Conservation (phyloP, 2,797 vertebrate genomes). For the Chrosomus eos region DNA sequence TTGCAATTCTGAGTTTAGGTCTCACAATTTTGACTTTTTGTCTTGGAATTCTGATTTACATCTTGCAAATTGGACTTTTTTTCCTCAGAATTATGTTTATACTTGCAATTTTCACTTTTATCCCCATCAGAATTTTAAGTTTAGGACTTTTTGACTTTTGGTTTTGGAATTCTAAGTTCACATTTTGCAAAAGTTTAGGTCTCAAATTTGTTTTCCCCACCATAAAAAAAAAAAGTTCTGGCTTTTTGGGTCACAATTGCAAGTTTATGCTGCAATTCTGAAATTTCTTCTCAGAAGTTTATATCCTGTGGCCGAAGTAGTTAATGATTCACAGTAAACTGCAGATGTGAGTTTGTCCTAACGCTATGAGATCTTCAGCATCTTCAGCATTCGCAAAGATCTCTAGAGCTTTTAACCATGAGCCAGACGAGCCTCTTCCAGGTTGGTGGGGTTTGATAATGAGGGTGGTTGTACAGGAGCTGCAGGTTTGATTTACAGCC, state of each 20-base stretch:
- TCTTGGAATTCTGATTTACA: not conserved
- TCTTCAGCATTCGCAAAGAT: not conserved
- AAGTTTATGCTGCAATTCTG: not conserved
- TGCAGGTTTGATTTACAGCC: constrained; percentile 57
- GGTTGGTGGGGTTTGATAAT: constrained; percentile 25
- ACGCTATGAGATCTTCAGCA: not conserved
- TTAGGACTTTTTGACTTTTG: too few species aligned
- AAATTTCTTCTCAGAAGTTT: not conserved
- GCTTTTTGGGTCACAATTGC: not conserved
- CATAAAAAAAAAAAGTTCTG: too few species aligned
- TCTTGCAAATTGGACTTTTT: not conserved
- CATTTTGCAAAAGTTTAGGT: too few species aligned
- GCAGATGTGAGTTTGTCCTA: not conserved
- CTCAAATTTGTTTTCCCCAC: too few species aligned
- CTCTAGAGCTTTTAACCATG: not conserved
- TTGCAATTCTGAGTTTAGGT: not conserved
- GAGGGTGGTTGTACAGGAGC: constrained; percentile 32
- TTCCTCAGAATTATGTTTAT: too few species aligned
- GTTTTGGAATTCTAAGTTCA: too few species aligned
- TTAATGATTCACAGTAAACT: not conserved
- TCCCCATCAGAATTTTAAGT: fast-evolving
- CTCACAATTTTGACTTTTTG: fast-evolving
- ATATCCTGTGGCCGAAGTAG: not conserved
- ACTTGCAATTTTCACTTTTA: not conserved
- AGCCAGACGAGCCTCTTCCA: constrained; percentile 26